Evolutionary conservation across 2,888 invertebrate species (phyloP).

Genomic region (Cyclophora albipunctata): DNA sequence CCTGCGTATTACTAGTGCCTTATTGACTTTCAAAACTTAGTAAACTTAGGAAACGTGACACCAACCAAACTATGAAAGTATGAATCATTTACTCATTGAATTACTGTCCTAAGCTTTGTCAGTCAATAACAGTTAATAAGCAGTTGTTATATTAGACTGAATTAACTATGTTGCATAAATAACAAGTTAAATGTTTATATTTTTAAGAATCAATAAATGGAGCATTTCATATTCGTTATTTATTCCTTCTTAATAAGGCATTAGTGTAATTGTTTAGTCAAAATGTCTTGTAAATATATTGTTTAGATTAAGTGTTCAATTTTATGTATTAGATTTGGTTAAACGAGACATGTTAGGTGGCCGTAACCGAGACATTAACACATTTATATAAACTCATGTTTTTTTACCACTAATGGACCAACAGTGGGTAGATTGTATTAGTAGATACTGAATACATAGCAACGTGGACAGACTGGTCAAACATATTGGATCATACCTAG

Average conservation of each 20-base stretch:
- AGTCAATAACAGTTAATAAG: slow-evolving; percentile 56
- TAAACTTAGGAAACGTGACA: slow-evolving; percentile 26
- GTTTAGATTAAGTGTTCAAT: slow-evolving; percentile 72
- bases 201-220: slow-evolving; percentile 56
- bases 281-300: slow-evolving; percentile 70
- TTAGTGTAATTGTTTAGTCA: slow-evolving; percentile 71
- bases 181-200: slow-evolving; percentile 55
- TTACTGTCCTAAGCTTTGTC: slow-evolving; percentile 35
- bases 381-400: slow-evolving; percentile 45
- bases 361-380: slow-evolving; percentile 42
- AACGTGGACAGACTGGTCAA: slow-evolving; percentile 61
- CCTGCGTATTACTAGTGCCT: slow-evolving; percentile 60
- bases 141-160: slow-evolving; percentile 63
- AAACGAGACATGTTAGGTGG: slow-evolving; percentile 34
- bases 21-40: slow-evolving; percentile 63
- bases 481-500: slow-evolving; percentile 65
- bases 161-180: slow-evolving; percentile 50
- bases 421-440: slow-evolving; percentile 45
- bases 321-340: slow-evolving; percentile 65
- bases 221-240: slow-evolving; percentile 75
- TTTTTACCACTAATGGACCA: slow-evolving; percentile 66
- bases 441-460: slow-evolving; percentile 37
- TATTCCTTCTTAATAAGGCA: slow-evolving; percentile 67
- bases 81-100: too few relatives aligned
- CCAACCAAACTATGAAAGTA: neutral